Base-by-base conservation (phyloP, 2,113 vertebrate genomes). In the Paramisgurnus dabryanus region DNA sequence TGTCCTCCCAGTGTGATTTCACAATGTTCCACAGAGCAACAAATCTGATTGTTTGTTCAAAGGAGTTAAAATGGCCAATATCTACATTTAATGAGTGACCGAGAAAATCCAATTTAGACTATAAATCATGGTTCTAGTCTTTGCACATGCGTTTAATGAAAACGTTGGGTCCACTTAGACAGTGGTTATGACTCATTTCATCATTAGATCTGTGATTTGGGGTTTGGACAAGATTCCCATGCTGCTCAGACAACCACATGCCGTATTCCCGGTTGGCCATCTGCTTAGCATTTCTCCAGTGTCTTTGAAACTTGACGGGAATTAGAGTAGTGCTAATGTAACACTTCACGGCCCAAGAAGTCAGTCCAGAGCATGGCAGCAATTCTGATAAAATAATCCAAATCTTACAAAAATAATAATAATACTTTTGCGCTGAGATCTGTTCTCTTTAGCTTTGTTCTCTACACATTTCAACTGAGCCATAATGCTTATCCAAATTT, bases 151-250 rank as follows among this genome's bases (percentile, higher is more conserved):
- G 40, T 79, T 76, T 82, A 85, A 88, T 88, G 82, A 86, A 89
- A 88, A 87, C 61, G 50, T 63, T 53, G 47, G 80, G 47, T 77
- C 87, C 80, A 82, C 81, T 87, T 89, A 68, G 87, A 89, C 86
- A 84, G 85, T 90, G 87, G 86, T 87, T 89, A 88, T 92, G 91
- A 93, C 90, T 93, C 92, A 94, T 87, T 88, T 86, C 83, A 81
- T 89, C 88, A 91, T 91, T 90, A 86, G 88, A 91, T 90, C 88
- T 89, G 87, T 84, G 88, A 81, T 84, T 88, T 89, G 72, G 85
- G 90, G 87, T 91, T 93, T 92, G 89, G 92, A 91, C 80, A 76
- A 82, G 80, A 86, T 89, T 89, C 88, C 78, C 87, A 72, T 73
- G 84, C 90, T 86, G 86, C 87, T 82, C 80, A 88, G 87, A 89